Evolutionary conservation across 1,140 invertebrate species (phyloP).

Genomic region (Pseudoatta argentina): DNA sequence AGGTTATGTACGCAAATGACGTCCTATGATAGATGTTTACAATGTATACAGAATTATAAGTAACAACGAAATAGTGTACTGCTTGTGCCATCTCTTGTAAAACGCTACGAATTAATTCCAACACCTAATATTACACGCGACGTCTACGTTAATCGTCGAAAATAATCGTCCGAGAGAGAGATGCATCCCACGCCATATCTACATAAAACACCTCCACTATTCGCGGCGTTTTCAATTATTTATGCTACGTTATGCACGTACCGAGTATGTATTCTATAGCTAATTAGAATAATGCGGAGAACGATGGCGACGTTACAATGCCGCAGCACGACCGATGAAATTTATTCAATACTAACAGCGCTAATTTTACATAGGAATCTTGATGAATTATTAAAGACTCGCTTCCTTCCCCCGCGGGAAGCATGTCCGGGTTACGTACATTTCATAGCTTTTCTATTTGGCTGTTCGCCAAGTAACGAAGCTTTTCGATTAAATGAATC

Average conservation of each 20-base stretch:
- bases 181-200: slow-evolving; percentile 18
- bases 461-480: slow-evolving; percentile 35
- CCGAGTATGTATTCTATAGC: slow-evolving; percentile 49
- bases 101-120: too few relatives aligned
- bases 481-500: slow-evolving; percentile 53
- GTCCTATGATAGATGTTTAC: too few relatives aligned
- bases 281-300: slow-evolving; percentile 62
- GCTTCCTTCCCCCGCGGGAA: not conserved
- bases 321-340: slow-evolving; percentile 23
- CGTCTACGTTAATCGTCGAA: slow-evolving; percentile 45
- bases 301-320: slow-evolving; percentile 56
- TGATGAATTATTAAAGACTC: slow-evolving; percentile 64
- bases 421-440: slow-evolving; percentile 38
- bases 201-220: slow-evolving; percentile 37
- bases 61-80: too few relatives aligned
- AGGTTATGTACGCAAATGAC: too few relatives aligned
- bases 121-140: slow-evolving; percentile 26
- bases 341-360: slow-evolving; percentile 63
- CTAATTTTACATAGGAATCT: slow-evolving; percentile 59
- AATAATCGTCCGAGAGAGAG: slow-evolving; percentile 27
- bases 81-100: too few relatives aligned
- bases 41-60: too few relatives aligned
- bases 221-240: slow-evolving; percentile 59
- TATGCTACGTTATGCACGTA: slow-evolving; percentile 56
- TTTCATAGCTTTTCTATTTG: slow-evolving; percentile 65